A percentile compares a stretch with the other conserved stretches of the same genome.
Conservation (phyloP, 2,797 vertebrate species). For the Notolepis coatsorum region DNA sequence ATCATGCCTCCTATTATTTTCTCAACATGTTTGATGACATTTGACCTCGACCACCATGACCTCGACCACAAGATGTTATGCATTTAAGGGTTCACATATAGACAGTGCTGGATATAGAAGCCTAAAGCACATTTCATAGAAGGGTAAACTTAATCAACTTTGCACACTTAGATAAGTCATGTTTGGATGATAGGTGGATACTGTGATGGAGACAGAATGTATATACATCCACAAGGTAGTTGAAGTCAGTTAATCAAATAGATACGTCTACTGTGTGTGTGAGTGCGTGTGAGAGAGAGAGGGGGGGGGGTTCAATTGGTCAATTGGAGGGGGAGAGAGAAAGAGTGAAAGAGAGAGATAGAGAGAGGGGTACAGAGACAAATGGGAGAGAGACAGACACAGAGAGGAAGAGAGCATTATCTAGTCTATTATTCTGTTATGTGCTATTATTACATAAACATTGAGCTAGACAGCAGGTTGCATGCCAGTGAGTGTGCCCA, state of each 20-base stretch:
- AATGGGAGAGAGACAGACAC: not conserved
- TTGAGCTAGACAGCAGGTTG: not conserved
- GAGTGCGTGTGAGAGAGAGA: not conserved
- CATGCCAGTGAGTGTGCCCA: constrained; percentile 17
- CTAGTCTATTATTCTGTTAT: too few species aligned
- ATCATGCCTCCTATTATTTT: constrained; percentile 56
- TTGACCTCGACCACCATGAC: constrained; percentile 39
- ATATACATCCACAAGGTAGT: too few species aligned
- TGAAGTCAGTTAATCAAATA: too few species aligned
- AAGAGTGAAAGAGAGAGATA: not conserved
- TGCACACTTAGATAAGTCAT: too few species aligned
- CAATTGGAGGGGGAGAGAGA: not conserved
- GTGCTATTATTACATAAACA: too few species aligned
- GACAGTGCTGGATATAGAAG: not conserved
- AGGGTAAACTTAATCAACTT: not conserved
- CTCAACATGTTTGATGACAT: constrained; percentile 43
- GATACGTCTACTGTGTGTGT: too few species aligned
- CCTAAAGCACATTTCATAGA: not conserved
- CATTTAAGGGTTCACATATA: constrained; percentile 15
- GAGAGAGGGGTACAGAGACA: not conserved
- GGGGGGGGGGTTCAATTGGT: not conserved
- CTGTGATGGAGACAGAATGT: too few species aligned
- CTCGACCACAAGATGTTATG: constrained; percentile 35
- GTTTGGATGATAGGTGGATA: too few species aligned
- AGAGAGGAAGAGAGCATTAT: too few species aligned